Evolutionary conservation across 2,113 vertebrate species (phyloP).

Genomic region (Callorhinus ursinus): DNA sequence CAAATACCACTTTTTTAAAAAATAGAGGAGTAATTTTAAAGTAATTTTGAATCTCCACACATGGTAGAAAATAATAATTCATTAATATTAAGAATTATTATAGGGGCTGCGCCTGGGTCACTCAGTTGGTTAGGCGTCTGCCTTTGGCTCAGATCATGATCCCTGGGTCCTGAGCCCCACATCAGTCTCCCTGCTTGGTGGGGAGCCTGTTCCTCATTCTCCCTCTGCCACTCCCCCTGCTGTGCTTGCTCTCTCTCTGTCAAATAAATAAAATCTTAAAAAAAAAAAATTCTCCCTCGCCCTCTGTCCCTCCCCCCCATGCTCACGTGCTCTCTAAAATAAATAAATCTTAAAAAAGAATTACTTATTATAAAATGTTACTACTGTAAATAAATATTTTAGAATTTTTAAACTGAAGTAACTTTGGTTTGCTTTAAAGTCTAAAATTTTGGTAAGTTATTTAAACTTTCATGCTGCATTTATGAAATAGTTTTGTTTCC

Average conservation of each 20-base stretch:
- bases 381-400: neutral
- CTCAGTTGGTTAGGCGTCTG: neutral
- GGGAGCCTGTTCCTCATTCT: neutral
- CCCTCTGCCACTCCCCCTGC: neutral
- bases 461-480: slow-evolving; percentile 45
- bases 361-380: neutral
- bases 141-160: neutral
- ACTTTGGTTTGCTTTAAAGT: neutral
- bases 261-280: neutral
- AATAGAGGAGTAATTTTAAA: slow-evolving; percentile 8
- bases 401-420: neutral
- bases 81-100: too few relatives aligned
- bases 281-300: neutral
- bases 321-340: neutral
- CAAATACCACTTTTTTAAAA: neutral
- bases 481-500: neutral
- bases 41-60: neutral
- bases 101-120: too few relatives aligned
- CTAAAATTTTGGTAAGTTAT: neutral
- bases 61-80: neutral
- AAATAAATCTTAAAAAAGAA: neutral
- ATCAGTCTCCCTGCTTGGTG: neutral
- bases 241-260: neutral
- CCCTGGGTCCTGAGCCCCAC: neutral
- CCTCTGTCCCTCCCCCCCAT: too few relatives aligned